Evolutionary conservation across 35 echinoderm and acorn worm genomes (phyloP).

Genomic region (Nesometra sesokonis): DNA sequence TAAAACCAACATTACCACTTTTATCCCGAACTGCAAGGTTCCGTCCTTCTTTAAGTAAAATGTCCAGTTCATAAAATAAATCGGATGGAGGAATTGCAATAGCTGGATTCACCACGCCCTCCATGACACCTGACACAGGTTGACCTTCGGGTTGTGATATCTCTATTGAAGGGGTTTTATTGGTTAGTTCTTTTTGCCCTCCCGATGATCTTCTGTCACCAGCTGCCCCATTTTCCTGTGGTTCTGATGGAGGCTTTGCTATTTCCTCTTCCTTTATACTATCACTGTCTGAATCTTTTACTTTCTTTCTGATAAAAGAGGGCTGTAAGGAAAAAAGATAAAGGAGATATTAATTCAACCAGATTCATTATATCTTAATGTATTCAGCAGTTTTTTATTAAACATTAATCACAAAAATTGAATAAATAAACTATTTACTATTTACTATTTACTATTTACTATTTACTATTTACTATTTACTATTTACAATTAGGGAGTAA

Average conservation of each 20-base stretch:
- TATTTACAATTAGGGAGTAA: too few species aligned
- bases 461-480: too few species aligned
- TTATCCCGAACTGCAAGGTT: slow-evolving; percentile 85
- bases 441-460: too few species aligned
- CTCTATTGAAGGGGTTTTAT: background rate
- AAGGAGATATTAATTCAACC: background rate
- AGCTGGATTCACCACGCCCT: background rate
- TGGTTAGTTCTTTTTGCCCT: background rate
- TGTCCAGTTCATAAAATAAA: slow-evolving; percentile 68
- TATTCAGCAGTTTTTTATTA: too few species aligned
- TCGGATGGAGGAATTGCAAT: background rate
- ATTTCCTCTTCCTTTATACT: background rate
- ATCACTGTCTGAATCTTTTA: background rate
- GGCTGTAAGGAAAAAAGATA: background rate
- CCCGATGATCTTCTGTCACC: background rate
- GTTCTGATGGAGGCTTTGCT: background rate
- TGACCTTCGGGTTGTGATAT: background rate
- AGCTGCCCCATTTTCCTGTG: background rate
- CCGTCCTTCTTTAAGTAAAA: slow-evolving; percentile 70
- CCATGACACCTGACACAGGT: background rate
- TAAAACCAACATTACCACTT: too few species aligned
- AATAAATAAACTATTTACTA: too few species aligned
- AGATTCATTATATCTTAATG: too few species aligned
- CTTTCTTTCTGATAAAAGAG: background rate
- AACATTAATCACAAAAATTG: too few species aligned